Percentiles rank a stretch among this genome's conserved stretches.
Conservation (phyloP, 2,113 vertebrate species). For the Hypocryptadius cinnamomeus region DNA sequence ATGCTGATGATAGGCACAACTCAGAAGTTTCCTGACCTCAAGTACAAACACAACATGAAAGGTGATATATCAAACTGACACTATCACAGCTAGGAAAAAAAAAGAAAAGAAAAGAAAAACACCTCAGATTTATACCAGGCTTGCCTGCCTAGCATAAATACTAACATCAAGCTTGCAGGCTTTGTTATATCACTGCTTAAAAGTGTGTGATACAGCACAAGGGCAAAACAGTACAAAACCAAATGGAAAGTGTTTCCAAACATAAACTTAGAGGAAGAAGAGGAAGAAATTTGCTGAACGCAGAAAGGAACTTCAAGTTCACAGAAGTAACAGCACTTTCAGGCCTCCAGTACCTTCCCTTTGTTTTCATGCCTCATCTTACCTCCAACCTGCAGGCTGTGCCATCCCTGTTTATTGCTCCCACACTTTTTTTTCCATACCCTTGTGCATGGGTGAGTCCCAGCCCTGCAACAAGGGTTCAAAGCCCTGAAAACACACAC, state of each 20-base stretch:
- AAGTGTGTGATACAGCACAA: neutral
- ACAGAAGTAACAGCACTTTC: neutral
- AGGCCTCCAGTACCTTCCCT: neutral
- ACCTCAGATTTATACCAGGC: slow-evolving; percentile 41
- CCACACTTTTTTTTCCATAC: neutral
- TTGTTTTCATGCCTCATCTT: neutral
- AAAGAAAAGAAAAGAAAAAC: neutral
- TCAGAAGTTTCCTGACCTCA: slow-evolving; percentile 59
- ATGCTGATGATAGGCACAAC: slow-evolving; percentile 42
- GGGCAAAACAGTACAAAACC: neutral
- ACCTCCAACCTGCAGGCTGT: neutral
- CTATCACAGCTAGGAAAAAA: slow-evolving; percentile 37
- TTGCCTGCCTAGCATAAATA: slow-evolving; percentile 37
- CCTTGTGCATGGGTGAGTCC: neutral
- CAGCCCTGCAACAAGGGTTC: neutral
- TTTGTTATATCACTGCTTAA: neutral
- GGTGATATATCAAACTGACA: slow-evolving; percentile 68
- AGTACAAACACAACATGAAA: slow-evolving; percentile 58
- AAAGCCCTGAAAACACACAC: neutral
- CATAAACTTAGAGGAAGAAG: neutral
- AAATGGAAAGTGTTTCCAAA: neutral
- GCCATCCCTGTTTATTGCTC: neutral
- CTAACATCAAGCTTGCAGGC: slow-evolving; percentile 1
- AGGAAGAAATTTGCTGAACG: neutral
- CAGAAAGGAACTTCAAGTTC: neutral